Evolutionary conservation across 2,113 vertebrate genomes (phyloP).

Genomic region (Pogonocichla stellata): DNA sequence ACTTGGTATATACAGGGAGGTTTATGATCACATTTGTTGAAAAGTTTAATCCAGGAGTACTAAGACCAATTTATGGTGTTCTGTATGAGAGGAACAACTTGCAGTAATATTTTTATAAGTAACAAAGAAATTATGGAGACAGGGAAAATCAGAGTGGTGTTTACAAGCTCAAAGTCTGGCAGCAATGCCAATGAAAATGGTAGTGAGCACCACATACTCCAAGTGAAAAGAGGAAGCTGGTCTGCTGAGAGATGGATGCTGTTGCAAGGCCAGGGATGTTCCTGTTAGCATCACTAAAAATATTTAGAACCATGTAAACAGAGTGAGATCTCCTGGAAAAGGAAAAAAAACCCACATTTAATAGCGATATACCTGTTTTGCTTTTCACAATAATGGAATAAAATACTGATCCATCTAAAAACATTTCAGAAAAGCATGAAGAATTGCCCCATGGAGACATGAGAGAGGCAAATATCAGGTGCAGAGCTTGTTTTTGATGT

Average conservation of each 20-base stretch:
- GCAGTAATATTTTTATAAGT: neutral
- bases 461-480: accelerated
- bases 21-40: slow-evolving; percentile 20
- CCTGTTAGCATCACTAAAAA: neutral
- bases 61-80: neutral
- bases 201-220: neutral
- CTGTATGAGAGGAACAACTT: neutral
- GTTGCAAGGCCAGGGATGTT: neutral
- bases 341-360: neutral
- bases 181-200: neutral
- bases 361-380: neutral
- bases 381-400: neutral
- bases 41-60: neutral
- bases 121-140: neutral
- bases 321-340: neutral
- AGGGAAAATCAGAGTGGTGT: neutral
- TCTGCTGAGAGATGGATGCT: neutral
- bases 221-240: neutral
- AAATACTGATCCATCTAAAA: neutral
- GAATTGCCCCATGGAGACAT: neutral
- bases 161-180: neutral
- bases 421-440: neutral
- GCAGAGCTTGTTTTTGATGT: neutral
- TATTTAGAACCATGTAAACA: neutral
- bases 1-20: neutral